phyloP scores from a whole-genome alignment of 2,113 vertebrate genomes.

The Leptosomus discolor region DNA sequence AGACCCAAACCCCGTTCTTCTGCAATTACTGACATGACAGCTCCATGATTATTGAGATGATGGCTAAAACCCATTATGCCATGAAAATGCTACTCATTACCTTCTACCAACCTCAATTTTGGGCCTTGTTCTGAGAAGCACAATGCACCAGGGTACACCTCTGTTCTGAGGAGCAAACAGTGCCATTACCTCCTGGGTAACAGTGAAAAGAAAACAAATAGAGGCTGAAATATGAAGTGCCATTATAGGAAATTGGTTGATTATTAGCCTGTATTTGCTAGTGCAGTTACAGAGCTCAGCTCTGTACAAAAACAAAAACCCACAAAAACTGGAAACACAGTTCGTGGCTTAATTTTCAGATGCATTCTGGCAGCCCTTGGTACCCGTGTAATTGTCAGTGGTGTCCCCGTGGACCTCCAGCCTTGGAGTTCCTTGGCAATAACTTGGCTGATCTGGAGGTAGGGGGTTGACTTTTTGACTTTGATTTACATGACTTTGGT shows the following conservation, averaged over 20 bases:
- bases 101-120: not conserved
- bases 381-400: not conserved
- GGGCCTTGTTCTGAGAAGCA: not conserved
- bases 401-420: not conserved
- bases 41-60: not conserved
- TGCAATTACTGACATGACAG: not conserved
- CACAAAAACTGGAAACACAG: not conserved
- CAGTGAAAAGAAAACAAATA: constrained; percentile 4
- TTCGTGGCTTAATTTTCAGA: not conserved
- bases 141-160: not conserved
- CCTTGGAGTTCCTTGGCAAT: not conserved
- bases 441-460: not conserved
- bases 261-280: constrained; percentile 8
- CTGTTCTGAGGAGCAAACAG: not conserved
- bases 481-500: constrained; percentile 5
- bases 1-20: not conserved
- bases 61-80: not conserved
- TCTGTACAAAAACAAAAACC: not conserved
- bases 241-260: constrained; percentile 3
- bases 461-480: not conserved
- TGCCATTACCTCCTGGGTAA: not conserved
- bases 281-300: not conserved
- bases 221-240: constrained; percentile 6
- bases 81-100: constrained; percentile 1
- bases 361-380: not conserved